Evolutionary conservation across 2,888 invertebrate species (phyloP), one percentile per base, ranked within the genome.

Genomic region (Drosophila koepferae): DNA sequence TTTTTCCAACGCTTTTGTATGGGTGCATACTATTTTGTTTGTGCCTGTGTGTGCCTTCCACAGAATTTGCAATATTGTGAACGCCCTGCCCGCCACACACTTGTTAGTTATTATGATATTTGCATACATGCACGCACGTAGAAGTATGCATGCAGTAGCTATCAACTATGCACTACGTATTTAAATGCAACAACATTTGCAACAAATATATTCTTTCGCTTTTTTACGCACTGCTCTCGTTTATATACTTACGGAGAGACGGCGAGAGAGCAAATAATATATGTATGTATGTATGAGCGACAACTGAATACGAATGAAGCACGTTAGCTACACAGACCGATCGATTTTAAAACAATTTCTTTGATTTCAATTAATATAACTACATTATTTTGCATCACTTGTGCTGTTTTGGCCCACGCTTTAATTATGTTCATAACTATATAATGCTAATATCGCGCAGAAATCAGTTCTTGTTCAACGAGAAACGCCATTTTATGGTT

Each of bases 401-500:
- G 28, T 41, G 48, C 63, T 64, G 48, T 41, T 61, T 63, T 58
- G 66, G 54, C 51, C 61, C 55, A 72, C 62, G 43, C 43, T 68
- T 65, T 31, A 20, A 72, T 58, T 72, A 31, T 67, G 72, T 74
- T 77, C 71, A 72, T 63, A 70, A 81, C 69, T 69, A 76, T 63
- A 55, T 77, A 79, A 79, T 64, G 65, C 60, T 79, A 75, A 79
- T 76, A 79, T 81, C 78, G 75, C 81, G 75, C 67, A 78, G 72
- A 72, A 74, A 63, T 74, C 72, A 81, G 69, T 65, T 79, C 73
- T 79, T 76, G 72, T 76, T 56, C 69, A 80, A 75, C 77, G 83
- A 83, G 83, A 82, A 89, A 86, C 86, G 86, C 86, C 86, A 86
- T 86, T 82, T 86, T 82, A 75, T 82, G 86, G 86, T 80, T 77